Percentiles rank a stretch among this genome's conserved stretches.
These are phyloP conservation scores for Electrona antarctica DNA, from an alignment of 2,113 vertebrate genomes.

Conservation along the genomic window DNA sequence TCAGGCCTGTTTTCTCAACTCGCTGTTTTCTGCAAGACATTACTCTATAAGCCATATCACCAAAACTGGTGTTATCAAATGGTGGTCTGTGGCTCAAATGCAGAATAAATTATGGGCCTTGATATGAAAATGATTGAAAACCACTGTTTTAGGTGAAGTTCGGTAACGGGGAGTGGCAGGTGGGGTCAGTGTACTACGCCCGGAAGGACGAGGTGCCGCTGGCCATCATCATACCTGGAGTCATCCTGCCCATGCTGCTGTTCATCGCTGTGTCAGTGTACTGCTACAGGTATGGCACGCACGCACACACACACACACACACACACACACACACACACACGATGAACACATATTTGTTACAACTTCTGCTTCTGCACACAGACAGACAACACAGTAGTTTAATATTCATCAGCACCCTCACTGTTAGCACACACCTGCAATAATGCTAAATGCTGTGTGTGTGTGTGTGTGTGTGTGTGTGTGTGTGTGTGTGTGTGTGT, in stretches of 20 bases:
- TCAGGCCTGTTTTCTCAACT: too few species aligned
- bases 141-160: constrained; percentile 86
- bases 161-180: constrained; percentile 86
- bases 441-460: too few species aligned
- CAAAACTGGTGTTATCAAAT: too few species aligned
- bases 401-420: too few species aligned
- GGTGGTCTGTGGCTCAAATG: too few species aligned
- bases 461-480: constrained; percentile 6
- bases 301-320: neutral
- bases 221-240: constrained; percentile 88
- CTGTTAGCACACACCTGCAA: too few species aligned
- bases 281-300: constrained; percentile 88
- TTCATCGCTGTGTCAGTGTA: constrained; percentile 88
- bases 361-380: too few species aligned
- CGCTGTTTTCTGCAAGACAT: too few species aligned
- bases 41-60: too few species aligned
- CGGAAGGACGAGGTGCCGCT: constrained; percentile 83
- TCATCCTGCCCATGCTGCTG: constrained; percentile 90
- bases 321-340: neutral
- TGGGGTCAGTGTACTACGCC: constrained; percentile 89
- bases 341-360: too few species aligned
- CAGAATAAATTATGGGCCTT: neutral
- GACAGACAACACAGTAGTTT: too few species aligned
- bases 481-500: neutral
- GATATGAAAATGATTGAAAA: neutral